Evolutionary conservation across 2,888 invertebrate genomes (phyloP), one percentile per base, ranked within the genome.

Genomic region (Lissonota sp.): DNA sequence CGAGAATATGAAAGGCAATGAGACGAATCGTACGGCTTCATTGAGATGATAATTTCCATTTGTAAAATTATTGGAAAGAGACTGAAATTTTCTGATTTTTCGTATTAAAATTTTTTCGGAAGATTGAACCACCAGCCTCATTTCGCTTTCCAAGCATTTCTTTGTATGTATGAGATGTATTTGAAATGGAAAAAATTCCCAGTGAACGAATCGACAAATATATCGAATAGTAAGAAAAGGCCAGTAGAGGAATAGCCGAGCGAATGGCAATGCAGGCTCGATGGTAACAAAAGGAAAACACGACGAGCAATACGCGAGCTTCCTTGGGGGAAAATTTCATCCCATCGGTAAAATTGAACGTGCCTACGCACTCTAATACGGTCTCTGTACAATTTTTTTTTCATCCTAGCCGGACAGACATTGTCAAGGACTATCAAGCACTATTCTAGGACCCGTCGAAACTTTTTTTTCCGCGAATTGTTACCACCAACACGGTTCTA

Each of bases 301-400:
- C 55, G 7, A 46, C 51, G 63, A 60, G 66, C 53, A 67, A 73
- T 73, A 69, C 8, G 40, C 63, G 26, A 16, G 40, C 4, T 75
- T 58, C 72, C 63, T 55, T 42, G 79, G 46, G 49, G 55, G 26
- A 26, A 26, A 44, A 37, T 55, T 67, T 10, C 40, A 67, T 73
- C 63, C 55, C 46, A n/a, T 40, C 53, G 62, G 12, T n/a, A 37
- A 69, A 40, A 55, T 14, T 53, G 78, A 46, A 78, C 78, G 78
- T 72, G 73, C 62, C 46, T 5, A 12, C 12, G 73, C 58, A 79
- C 67, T 14, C 62, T 64, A 71, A 71, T 64, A 70, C 16, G 55
- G 26, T 26, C 64, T 42, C 39, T 16, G 58, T 57, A 39, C 46
- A 12, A 51, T 14, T 26, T 12, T 40, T n/a, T 16, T 53, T 67